phyloP scores from a whole-genome alignment of 1,140 invertebrate genomes.

The Caenorhabditis brenneri region DNA sequence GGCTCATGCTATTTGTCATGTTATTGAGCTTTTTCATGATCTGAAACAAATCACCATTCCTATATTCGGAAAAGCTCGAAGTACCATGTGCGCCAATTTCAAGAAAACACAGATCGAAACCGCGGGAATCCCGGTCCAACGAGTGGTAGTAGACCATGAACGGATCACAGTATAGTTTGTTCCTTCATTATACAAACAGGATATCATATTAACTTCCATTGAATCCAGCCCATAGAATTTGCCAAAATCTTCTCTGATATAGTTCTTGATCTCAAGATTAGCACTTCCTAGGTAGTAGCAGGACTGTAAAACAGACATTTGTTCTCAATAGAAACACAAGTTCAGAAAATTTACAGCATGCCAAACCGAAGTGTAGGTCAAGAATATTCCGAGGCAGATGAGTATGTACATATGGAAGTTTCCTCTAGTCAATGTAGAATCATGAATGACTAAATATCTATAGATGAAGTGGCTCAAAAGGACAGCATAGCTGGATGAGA shows the following conservation, averaged over 20 bases:
- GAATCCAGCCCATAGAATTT: not conserved
- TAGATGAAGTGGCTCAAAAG: conserved; percentile 3
- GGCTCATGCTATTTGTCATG: not conserved
- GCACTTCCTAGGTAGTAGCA: not conserved
- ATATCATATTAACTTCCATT: not conserved
- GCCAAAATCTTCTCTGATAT: not conserved
- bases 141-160: not conserved
- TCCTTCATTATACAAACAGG: not conserved
- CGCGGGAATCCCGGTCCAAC: not conserved
- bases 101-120: not conserved
- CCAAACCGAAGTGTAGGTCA: not conserved
- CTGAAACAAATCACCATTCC: not conserved
- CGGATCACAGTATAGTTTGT: not conserved
- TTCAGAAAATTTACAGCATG: not conserved
- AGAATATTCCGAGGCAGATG: not conserved
- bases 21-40: not conserved
- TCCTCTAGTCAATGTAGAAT: not conserved
- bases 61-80: not conserved
- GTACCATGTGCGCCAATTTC: not conserved
- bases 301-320: not conserved
- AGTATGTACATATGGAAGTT: not conserved
- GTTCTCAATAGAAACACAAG: not conserved
- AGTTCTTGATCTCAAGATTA: not conserved
- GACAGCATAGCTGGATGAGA: not conserved
- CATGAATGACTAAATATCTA: not conserved